Evolutionary conservation across 2,888 invertebrate species (phyloP), one percentile per base, ranked within the genome.

Genomic region (Campopleginae sp.): DNA sequence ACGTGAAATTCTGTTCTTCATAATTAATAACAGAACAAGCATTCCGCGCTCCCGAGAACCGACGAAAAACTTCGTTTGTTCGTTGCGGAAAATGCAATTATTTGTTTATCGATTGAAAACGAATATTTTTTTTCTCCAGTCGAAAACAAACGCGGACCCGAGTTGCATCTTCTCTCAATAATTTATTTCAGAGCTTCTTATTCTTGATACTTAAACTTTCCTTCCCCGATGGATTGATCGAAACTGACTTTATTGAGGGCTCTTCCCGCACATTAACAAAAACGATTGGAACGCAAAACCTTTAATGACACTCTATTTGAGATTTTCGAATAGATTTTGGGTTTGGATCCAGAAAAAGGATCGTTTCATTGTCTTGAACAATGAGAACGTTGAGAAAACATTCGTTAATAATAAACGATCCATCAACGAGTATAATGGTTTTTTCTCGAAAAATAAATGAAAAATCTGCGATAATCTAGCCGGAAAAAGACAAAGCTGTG

Each of bases 401-500:
- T 54, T 54, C 23, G 12, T 12, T 5, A 12, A 23, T 23, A 0
- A 63, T 33, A 7, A 46, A 8, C 46, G 19, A 23, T 44, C 68
- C 5, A 44, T 23, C 46, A 44, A 1, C 23, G 27, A 44, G 3
- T 44, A 2, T 17, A 10, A 70, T 5, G 31, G 31, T 14, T 66
- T 48, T 38, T 10, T 38, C 51, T 66, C 38, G 61, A 80, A 19
- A 82, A 72, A 80, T 38, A 27, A 42, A 72, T 58, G 72, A 23
- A 63, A 68, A 82, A 66, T 74, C 68, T 42, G n/a, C 61, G 87
- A 75, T 74, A 85, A 80, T 94, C 92, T 90, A 91, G 94, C 94
- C 94, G 94, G 94, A 94, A 77, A 58, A 70, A 33, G 8, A 63
- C 42, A 14, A 48, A 71, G 70, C 46, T 71, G 42, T 54, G 48